Evolutionary conservation across 2,888 invertebrate genomes (phyloP).

Genomic region (Cephus rjabovi): DNA sequence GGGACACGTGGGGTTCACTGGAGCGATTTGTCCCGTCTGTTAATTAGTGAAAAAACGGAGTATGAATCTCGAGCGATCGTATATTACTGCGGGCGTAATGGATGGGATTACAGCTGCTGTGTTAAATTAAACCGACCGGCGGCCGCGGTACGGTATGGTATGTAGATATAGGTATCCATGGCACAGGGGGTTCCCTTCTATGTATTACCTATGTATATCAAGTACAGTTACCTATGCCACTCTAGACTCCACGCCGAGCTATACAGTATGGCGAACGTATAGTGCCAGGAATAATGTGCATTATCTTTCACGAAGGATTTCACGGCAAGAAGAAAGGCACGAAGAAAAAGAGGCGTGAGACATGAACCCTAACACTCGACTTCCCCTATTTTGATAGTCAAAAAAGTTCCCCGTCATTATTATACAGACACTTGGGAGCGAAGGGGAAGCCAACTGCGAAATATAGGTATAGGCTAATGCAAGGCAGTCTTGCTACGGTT

Average conservation of each 20-base stretch:
- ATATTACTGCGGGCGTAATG: constrained; percentile 66
- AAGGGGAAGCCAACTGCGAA: not conserved
- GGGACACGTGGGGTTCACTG: constrained; percentile 49
- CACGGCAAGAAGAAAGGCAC: not conserved
- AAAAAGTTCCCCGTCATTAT: not conserved
- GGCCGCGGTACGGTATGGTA: constrained; percentile 57
- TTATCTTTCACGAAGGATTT: not conserved
- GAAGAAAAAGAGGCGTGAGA: not conserved
- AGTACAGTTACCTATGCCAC: constrained; percentile 46
- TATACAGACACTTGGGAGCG: not conserved
- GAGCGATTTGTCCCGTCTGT: constrained; percentile 68
- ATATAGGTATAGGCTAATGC: not conserved
- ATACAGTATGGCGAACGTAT: not conserved
- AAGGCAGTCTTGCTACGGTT: not conserved
- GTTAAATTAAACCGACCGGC: constrained; percentile 67
- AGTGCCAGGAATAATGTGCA: not conserved
- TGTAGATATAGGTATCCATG: constrained; percentile 54
- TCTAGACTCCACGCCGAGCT: not conserved
- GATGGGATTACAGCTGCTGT: constrained; percentile 68
- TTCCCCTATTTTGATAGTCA: not conserved
- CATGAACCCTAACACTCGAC: not conserved
- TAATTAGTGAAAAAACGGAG: constrained; percentile 68
- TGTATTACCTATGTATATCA: constrained; percentile 50
- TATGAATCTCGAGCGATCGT: constrained; percentile 68
- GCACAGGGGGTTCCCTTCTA: constrained; percentile 46